These are phyloP conservation scores for Calosoma granatense DNA, from an alignment of 1,140 invertebrate species.

Conservation along the genomic window DNA sequence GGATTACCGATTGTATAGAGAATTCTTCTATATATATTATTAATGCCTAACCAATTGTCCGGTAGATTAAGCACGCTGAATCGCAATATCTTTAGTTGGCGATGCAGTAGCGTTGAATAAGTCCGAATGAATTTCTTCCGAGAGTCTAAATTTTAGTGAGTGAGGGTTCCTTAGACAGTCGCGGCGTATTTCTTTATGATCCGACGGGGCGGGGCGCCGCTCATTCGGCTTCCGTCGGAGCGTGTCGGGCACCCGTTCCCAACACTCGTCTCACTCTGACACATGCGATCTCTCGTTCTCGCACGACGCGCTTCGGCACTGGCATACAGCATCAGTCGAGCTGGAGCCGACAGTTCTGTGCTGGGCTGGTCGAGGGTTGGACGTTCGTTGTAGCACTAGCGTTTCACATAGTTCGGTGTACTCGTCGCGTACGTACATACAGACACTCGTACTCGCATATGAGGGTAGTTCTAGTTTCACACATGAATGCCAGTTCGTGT, in stretches of 20 bases:
- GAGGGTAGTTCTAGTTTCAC: background rate
- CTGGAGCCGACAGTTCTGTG: conserved; percentile 2
- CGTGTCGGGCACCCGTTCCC: conserved; percentile 8
- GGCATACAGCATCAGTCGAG: conserved; percentile 2
- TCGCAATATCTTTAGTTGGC: conserved; percentile 12
- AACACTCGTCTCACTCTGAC: background rate
- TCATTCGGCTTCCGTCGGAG: conserved; percentile 12
- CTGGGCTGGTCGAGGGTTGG: background rate
- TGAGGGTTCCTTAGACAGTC: conserved; percentile 15
- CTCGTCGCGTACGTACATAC: too few relatives aligned
- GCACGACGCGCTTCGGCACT: conserved; percentile 9
- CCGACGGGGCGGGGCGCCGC: conserved; percentile 19
- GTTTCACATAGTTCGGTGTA: too few relatives aligned
- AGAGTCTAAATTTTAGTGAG: conserved; percentile 19
- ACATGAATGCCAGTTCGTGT: background rate
- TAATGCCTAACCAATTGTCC: conserved; percentile 22
- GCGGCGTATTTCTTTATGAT: conserved; percentile 8
- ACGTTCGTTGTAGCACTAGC: background rate
- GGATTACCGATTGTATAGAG: conserved; percentile 20
- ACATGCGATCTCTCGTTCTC: conserved; percentile 11
- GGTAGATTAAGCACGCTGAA: conserved; percentile 24
- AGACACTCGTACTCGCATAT: too few relatives aligned
- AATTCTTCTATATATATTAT: conserved; percentile 16
- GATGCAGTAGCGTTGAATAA: conserved; percentile 17
- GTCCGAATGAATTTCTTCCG: conserved; percentile 21